Base-by-base conservation (phyloP, 2,888 invertebrate genomes). In the Caenorhabditis macrosperma region DNA sequence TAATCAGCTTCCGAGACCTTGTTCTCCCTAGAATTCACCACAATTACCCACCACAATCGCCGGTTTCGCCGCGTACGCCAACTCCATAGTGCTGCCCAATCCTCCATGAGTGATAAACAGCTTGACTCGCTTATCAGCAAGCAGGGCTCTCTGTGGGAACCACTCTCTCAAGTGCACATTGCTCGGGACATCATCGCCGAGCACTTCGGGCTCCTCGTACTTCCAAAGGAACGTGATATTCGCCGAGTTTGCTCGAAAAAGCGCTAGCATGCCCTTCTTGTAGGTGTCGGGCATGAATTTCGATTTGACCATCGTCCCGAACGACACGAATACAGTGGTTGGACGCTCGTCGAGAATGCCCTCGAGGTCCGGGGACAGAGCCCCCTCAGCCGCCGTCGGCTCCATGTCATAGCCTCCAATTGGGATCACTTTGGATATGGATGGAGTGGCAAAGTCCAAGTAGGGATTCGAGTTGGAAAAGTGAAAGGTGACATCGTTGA, bases 371-470 rank as follows among this genome's bases (percentile, higher is more conserved):
- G 38, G 38, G 15, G 38, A 38, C 7, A 38, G 38, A 9, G 64
- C 41, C 0, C 15, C 15, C 9, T 33, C n/a, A 5, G 17, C 28
- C 4, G 30, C 0, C 2, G 5, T 20, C 12, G 44, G 41, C 10
- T 78, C 59, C 67, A 79, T 64, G 10, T 59, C 52, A 41, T 41
- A 68, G n/a, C 82, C 82, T 17, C 82, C 82, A 44, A 82, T 79
- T 20, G 61, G 63, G 48, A 82, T 61, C 0, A 76, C 68, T 59
- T 76, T 71, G 9, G 61, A 26, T n/a, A 82, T 76, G 0, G 76
- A 68, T 41, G 82, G 82, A 15, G 52, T 28, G 1, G 71, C 52
- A 22, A 72, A 75, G 30, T 82, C 82, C 0, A 82, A 22, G 20
- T 72, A 78, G 0, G 82, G 82, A 35, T 82, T 76, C 3, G 72